Evolutionary conservation across 1,140 invertebrate genomes (phyloP).

Genomic region (Liolophura sinensis): DNA sequence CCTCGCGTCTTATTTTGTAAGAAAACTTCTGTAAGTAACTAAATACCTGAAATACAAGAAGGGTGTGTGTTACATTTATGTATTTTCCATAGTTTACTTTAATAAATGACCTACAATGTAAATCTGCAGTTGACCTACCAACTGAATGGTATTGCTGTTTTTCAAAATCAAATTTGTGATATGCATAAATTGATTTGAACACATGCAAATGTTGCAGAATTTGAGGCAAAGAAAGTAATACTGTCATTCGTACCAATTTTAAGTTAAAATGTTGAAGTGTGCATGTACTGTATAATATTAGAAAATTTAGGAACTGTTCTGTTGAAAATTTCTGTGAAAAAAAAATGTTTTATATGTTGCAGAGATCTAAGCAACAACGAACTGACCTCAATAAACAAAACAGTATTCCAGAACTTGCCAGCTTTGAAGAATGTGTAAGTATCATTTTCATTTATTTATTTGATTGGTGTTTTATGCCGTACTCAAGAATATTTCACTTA

Average conservation of each 20-base stretch:
- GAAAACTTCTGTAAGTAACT: too few species aligned
- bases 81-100: too few species aligned
- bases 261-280: neutral
- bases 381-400: constrained; percentile 31
- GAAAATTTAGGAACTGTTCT: neutral
- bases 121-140: too few species aligned
- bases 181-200: neutral
- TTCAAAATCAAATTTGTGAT: neutral
- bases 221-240: constrained; percentile 8
- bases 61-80: too few species aligned
- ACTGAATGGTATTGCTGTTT: too few species aligned
- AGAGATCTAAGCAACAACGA: constrained; percentile 40
- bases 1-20: too few species aligned
- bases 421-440: constrained; percentile 34
- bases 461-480: too few species aligned
- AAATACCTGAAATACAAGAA: too few species aligned
- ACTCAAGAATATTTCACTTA: neutral
- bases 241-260: neutral
- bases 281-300: neutral
- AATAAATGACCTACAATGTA: too few species aligned
- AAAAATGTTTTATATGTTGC: constrained; percentile 21
- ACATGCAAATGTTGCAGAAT: neutral
- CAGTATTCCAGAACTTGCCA: constrained; percentile 30
- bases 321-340: neutral
- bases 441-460: constrained; percentile 3